These are phyloP conservation scores for Rhynchomys soricoides DNA, from an alignment of 2,113 vertebrate species.

Conservation along the genomic window DNA sequence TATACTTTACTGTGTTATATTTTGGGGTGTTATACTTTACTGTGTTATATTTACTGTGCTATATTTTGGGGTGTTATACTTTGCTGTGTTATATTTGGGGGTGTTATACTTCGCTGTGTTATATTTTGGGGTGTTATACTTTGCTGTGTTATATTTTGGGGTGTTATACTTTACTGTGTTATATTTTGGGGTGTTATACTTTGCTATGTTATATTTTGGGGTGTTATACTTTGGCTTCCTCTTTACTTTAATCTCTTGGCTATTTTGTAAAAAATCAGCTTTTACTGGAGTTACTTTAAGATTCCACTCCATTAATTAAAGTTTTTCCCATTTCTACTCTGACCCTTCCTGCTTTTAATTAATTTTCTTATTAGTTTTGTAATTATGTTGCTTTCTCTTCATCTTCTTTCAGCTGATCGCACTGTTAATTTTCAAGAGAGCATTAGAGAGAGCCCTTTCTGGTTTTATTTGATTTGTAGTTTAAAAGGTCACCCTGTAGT, in stretches of 20 bases:
- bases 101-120: not conserved
- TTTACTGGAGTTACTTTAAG: conserved; percentile 7
- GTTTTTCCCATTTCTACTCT: conserved; percentile 6
- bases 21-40: not conserved
- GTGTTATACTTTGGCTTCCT: not conserved
- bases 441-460: not conserved
- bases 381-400: not conserved
- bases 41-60: not conserved
- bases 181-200: not conserved
- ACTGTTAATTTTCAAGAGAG: not conserved
- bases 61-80: not conserved
- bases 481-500: not conserved
- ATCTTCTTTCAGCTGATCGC: conserved; percentile 28
- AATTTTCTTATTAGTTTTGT: conserved; percentile 27
- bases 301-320: not conserved
- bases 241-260: not conserved
- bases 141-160: not conserved
- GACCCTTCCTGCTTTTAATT: conserved; percentile 17
- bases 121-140: not conserved
- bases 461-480: not conserved
- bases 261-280: not conserved
- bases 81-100: no score
- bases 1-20: not conserved
- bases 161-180: not conserved
- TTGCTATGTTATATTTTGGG: not conserved